These are phyloP conservation scores for Drosophila parthenogenetica DNA, from an alignment of 2,888 invertebrate genomes.

Conservation along the genomic window DNA sequence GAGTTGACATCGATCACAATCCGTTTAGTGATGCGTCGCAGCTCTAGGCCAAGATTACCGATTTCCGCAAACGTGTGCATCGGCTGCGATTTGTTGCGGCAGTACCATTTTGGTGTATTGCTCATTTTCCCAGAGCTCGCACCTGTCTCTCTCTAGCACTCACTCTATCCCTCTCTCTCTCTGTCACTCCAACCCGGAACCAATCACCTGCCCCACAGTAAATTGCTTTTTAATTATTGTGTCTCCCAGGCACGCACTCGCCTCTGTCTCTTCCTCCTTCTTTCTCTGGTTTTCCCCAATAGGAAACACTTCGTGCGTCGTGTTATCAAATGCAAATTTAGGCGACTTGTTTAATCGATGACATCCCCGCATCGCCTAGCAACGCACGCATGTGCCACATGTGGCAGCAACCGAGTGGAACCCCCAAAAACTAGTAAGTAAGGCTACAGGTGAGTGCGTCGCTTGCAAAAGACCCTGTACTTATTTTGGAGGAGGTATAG, in stretches of 20 bases:
- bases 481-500: not conserved
- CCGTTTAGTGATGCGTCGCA: slow-evolving; percentile 82
- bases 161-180: slow-evolving; percentile 21
- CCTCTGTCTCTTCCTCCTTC: slow-evolving; percentile 36
- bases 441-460: not conserved
- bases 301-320: slow-evolving; percentile 28
- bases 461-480: not conserved
- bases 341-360: slow-evolving; percentile 70
- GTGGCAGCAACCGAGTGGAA: slow-evolving; percentile 1
- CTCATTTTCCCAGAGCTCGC: slow-evolving; percentile 74
- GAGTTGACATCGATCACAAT: slow-evolving; percentile 84
- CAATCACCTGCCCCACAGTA: slow-evolving; percentile 61
- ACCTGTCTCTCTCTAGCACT: slow-evolving; percentile 23
- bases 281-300: not conserved
- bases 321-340: slow-evolving; percentile 69
- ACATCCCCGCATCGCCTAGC: slow-evolving; percentile 57
- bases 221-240: slow-evolving; percentile 79
- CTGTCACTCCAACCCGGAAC: slow-evolving; percentile 43
- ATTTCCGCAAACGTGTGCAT: slow-evolving; percentile 83
- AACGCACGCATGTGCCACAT: slow-evolving; percentile 64
- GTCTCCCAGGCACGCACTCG: slow-evolving; percentile 77
- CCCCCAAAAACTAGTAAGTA: not conserved
- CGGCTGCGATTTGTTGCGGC: slow-evolving; percentile 83
- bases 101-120: slow-evolving; percentile 83
- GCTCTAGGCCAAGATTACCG: slow-evolving; percentile 80